Evolutionary conservation across 2,113 vertebrate species (phyloP), one percentile per base, ranked within the genome.

Genomic region (Hassar affinis): DNA sequence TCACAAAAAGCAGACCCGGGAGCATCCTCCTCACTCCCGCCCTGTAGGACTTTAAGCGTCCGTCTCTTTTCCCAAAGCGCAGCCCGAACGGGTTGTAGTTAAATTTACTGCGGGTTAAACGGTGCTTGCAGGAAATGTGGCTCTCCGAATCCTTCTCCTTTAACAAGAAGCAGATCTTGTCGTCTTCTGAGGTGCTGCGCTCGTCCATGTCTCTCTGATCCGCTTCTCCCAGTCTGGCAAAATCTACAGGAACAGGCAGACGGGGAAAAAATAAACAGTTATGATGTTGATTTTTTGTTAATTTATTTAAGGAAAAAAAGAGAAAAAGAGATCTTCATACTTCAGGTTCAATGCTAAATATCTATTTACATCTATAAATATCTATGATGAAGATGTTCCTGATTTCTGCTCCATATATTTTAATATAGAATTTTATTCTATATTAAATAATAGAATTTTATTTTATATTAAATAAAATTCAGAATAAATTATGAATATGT

Each of bases 11-110:
- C 35, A 88, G 85, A 1, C 88, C 69, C 0, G 86, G 88, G 0
- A 92, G 68, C 7, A 90, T 71, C 49, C 83, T 83, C 2, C 83
- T 81, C 14, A 75, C 89, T 33, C 59, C 82, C 17, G 87, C 80
- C 47, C 78, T 86, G 38, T 82, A 78, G 6, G 85, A 86, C 4
- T 76, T 78, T 35, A 80, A 81, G 3, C 80, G 59, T 81, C 78
- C 76, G 17, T 87, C 88, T 38, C 93, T 89, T 81, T 95, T 95
- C 45, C 93, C 93, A 17, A 96, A 96, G 76, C 94, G 92, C 20
- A 94, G 90, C 80, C 93, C 92, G 12, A 94, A 95, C 1, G 94
- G 90, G 85, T 95, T 95, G 90, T 92, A 92, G 90, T 94, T 95
- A 89, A 96, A 95, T 18, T 93, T 93, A 11, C 90, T 93, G 79